These are phyloP conservation scores for Hemicordylus capensis DNA, from an alignment of 2,113 vertebrate species.

Conservation along the genomic window DNA sequence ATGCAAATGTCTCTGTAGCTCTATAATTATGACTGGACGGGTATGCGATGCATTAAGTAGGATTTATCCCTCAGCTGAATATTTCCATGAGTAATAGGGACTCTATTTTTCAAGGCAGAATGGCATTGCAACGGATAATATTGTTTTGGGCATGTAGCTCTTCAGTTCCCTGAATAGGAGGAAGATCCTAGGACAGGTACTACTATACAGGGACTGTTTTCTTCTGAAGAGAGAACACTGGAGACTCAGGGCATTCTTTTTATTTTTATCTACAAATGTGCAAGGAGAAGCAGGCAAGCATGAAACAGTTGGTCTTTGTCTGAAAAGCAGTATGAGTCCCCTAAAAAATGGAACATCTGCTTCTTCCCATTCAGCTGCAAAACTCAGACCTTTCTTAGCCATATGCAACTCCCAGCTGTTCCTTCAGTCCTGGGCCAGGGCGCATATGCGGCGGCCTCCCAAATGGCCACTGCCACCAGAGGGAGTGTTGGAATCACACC, in stretches of 20 bases:
- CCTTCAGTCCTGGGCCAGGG: not conserved
- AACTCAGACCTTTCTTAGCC: not conserved
- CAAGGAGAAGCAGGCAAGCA: not conserved
- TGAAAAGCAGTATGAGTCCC: not conserved
- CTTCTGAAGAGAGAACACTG: not conserved
- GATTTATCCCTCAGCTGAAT: not conserved
- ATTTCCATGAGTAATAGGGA: slow-evolving; percentile 9
- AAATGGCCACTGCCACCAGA: too few species aligned
- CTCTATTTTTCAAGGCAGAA: slow-evolving; percentile 19
- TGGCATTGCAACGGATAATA: not conserved
- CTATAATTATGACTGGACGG: not conserved
- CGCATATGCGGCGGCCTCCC: too few species aligned
- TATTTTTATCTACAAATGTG: not conserved
- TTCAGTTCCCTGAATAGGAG: not conserved
- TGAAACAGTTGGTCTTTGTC: not conserved
- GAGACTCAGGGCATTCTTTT: not conserved
- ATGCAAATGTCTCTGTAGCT: slow-evolving; percentile 1
- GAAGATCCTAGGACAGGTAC: not conserved
- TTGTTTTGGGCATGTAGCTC: not conserved
- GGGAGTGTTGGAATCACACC: too few species aligned
- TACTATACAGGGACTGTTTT: not conserved
- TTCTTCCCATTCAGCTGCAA: not conserved
- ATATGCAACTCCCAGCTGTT: not conserved
- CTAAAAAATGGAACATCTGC: not conserved
- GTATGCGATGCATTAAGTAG: not conserved